A percentile compares a stretch with the other conserved stretches of the same genome.
phyloP scores from a whole-genome alignment of 2,888 invertebrate species.

The Cephonodes hylas region DNA sequence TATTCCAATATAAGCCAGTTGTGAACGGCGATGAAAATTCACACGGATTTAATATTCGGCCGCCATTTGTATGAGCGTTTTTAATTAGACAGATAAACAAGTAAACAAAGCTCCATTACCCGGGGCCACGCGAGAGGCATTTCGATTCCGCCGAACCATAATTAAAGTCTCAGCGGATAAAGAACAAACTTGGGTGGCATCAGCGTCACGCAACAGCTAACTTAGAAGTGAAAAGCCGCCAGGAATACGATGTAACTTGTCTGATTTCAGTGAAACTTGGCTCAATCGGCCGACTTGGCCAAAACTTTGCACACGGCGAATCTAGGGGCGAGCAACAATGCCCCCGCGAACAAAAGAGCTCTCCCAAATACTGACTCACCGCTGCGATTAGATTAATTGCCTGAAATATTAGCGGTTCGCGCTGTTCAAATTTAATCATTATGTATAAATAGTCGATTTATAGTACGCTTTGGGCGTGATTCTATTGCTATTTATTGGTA shows the following conservation, averaged over 20 bases:
- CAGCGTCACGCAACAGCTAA: conserved; percentile 66
- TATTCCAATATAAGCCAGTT: not conserved
- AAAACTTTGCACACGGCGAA: conserved; percentile 61
- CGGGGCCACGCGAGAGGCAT: conserved; percentile 19
- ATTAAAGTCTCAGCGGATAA: conserved; percentile 60
- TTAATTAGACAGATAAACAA: conserved; percentile 19
- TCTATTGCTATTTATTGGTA: not conserved
- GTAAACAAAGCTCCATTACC: conserved; percentile 27
- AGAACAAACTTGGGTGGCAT: conserved; percentile 66
- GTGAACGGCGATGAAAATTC: conserved; percentile 15
- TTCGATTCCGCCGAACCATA: conserved; percentile 44
- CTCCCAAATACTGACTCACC: conserved; percentile 49
- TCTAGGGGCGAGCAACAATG: conserved; percentile 65
- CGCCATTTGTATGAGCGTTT: not conserved
- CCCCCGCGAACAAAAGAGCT: conserved; percentile 63
- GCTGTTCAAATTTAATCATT: not conserved
- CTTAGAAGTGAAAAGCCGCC: conserved; percentile 64
- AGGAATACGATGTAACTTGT: conserved; percentile 69
- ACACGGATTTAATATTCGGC: conserved; percentile 8
- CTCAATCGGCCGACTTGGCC: conserved; percentile 59
- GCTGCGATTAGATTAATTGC: conserved; percentile 49
- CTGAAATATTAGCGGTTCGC: conserved; percentile 15
- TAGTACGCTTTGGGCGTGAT: not conserved
- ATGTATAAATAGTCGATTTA: not conserved
- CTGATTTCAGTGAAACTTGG: conserved; percentile 65